Conservation (phyloP, 2,888 invertebrate species). For the Dysmachus trigonus region DNA sequence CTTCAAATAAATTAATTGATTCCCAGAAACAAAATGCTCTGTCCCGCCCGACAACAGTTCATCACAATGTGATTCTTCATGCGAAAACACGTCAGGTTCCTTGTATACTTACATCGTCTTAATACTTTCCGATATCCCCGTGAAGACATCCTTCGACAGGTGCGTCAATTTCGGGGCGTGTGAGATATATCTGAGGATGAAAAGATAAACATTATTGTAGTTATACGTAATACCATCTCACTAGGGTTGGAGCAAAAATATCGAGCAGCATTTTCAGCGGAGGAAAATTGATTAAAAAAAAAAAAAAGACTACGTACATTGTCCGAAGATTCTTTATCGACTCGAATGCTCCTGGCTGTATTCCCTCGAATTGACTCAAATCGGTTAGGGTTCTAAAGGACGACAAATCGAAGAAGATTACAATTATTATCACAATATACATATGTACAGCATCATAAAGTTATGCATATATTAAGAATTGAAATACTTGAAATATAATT, state of each 20-base stretch:
- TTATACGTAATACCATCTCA: conserved; percentile 10
- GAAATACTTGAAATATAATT: too few species aligned
- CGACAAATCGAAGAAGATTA: not conserved
- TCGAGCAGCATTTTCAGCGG: not conserved
- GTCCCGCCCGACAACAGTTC: not conserved
- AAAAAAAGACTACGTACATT: conserved; percentile 48
- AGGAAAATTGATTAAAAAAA: not conserved
- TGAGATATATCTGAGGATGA: conserved; percentile 70
- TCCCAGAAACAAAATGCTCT: not conserved
- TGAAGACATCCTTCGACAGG: conserved; percentile 61
- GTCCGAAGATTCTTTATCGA: conserved; percentile 51
- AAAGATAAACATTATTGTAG: conserved; percentile 28
- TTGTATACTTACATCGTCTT: conserved; percentile 69
- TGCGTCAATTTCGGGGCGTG: conserved; percentile 72
- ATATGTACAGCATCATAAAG: too few species aligned
- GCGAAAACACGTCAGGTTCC: not conserved
- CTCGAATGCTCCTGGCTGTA: conserved; percentile 61
- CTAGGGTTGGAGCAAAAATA: not conserved
- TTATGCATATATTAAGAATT: too few species aligned
- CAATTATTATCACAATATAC: not conserved
- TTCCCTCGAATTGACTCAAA: conserved; percentile 58
- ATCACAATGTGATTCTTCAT: not conserved
- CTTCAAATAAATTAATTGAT: not conserved
- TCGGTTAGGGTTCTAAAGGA: conserved; percentile 51
- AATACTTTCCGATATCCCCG: conserved; percentile 62